Percentiles rank a stretch among this genome's conserved stretches.
Conservation (phyloP, 1,140 invertebrate species). For the Drosophila carrolli region DNA sequence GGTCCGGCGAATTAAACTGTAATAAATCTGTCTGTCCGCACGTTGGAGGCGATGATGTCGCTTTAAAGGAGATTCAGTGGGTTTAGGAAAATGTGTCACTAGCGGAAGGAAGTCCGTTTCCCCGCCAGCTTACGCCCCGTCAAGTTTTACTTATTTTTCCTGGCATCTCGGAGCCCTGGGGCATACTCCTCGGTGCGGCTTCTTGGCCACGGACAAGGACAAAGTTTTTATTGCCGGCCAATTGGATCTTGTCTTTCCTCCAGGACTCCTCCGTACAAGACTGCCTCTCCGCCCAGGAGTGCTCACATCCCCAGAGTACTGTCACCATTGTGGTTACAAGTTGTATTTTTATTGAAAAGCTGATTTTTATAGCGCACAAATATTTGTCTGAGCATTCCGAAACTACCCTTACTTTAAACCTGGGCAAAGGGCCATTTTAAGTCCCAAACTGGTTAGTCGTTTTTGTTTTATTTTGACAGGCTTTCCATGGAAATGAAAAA, state of each 20-base stretch:
- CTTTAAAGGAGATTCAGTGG: constrained; percentile 54
- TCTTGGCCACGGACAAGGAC: constrained; percentile 36
- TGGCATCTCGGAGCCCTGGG: constrained; percentile 15
- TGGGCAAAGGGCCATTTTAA: not conserved
- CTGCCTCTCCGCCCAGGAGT: not conserved
- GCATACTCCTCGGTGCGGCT: constrained; percentile 14
- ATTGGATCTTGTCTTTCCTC: constrained; percentile 62
- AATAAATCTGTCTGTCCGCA: constrained; percentile 68
- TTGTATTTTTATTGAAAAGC: constrained; percentile 65
- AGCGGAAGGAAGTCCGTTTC: constrained; percentile 36
- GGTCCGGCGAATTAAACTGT: constrained; percentile 64
- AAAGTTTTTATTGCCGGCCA: constrained; percentile 78
- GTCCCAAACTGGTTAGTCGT: constrained; percentile 6
- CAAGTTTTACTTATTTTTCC: constrained; percentile 48
- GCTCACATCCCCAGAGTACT: constrained; percentile 32
- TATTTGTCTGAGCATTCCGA: constrained; percentile 32
- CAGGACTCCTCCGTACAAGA: constrained; percentile 12
- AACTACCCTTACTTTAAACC: constrained; percentile 26
- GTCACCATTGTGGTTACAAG: constrained; percentile 50
- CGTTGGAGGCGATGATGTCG: constrained; percentile 30
- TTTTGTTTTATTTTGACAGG: constrained; percentile 1
- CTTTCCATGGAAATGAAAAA: constrained; percentile 18
- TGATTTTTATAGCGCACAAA: constrained; percentile 54
- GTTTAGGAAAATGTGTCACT: constrained; percentile 37
- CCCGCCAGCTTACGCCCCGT: constrained; percentile 2